phyloP scores from a whole-genome alignment of 1,140 invertebrate species.

The Nymphalis io region DNA sequence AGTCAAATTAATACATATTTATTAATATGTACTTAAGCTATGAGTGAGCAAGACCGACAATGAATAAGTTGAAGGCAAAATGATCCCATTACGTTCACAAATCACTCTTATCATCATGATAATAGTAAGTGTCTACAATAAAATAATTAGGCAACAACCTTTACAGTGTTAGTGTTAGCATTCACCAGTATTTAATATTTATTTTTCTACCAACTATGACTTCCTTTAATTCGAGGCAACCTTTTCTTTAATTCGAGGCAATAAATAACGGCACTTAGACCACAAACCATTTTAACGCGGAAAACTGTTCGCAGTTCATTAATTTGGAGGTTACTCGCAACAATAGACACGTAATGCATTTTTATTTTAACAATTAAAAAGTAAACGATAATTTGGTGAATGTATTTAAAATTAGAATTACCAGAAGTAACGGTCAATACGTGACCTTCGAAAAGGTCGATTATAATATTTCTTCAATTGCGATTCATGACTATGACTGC shows the following conservation, averaged over 20 bases:
- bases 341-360: slow-evolving; percentile 22
- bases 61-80: no score
- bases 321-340: slow-evolving; percentile 17
- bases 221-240: no score
- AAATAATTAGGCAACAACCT: no score
- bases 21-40: no score
- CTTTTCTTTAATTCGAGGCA: slow-evolving; percentile 15
- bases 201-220: no score
- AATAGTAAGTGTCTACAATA: no score
- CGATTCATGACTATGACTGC: neutral
- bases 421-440: slow-evolving; percentile 38
- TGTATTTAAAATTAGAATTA: slow-evolving; percentile 14
- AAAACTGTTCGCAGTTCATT: slow-evolving; percentile 33
- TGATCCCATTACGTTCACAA: no score
- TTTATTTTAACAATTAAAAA: slow-evolving; percentile 16
- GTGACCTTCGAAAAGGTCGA: slow-evolving; percentile 43
- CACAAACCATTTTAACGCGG: slow-evolving; percentile 22
- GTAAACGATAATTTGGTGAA: slow-evolving; percentile 7
- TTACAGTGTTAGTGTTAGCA: no score
- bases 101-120: no score
- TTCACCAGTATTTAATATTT: no score
- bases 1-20: no score
- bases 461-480: slow-evolving; percentile 20
- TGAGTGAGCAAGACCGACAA: no score
- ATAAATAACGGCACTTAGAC: slow-evolving; percentile 18